phyloP scores from a whole-genome alignment of 2,113 vertebrate species.

The Daubentonia madagascariensis region DNA sequence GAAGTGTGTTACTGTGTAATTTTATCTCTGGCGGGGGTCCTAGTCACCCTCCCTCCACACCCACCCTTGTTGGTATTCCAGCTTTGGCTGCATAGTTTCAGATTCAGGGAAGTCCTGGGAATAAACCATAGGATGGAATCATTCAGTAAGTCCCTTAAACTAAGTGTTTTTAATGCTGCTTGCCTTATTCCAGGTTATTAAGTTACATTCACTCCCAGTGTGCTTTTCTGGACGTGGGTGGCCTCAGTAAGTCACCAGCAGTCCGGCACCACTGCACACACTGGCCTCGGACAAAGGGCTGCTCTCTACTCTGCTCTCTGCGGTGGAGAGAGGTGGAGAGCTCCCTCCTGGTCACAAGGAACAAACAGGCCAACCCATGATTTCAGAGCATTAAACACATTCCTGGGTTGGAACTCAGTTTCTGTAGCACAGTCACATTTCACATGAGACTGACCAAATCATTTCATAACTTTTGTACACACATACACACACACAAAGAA shows the following conservation, averaged over 20 bases:
- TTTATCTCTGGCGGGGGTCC: neutral
- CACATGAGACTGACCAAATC: neutral
- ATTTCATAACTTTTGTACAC: neutral
- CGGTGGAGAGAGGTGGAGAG: neutral
- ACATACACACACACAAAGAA: neutral
- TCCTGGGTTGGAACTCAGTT: neutral
- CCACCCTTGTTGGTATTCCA: neutral
- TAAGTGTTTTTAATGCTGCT: slow-evolving; percentile 60
- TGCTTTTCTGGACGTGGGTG: slow-evolving; percentile 71
- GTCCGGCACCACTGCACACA: neutral
- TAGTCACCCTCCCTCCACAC: neutral
- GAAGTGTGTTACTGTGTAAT: neutral
- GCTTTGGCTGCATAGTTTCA: neutral
- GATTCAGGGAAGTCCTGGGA: neutral
- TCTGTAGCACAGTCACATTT: neutral
- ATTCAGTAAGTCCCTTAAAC: slow-evolving; percentile 37
- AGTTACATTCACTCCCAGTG: slow-evolving; percentile 48
- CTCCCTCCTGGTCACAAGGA: neutral
- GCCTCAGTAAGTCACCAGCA: slow-evolving; percentile 36
- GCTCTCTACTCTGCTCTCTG: neutral
- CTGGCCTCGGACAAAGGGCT: neutral
- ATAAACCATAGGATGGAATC: neutral
- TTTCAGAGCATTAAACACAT: slow-evolving; percentile 33
- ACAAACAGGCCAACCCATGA: neutral
- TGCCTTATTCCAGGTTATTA: slow-evolving; percentile 64